phyloP scores from a whole-genome alignment of 2,113 vertebrate species.

The Coptodon rendalli region DNA sequence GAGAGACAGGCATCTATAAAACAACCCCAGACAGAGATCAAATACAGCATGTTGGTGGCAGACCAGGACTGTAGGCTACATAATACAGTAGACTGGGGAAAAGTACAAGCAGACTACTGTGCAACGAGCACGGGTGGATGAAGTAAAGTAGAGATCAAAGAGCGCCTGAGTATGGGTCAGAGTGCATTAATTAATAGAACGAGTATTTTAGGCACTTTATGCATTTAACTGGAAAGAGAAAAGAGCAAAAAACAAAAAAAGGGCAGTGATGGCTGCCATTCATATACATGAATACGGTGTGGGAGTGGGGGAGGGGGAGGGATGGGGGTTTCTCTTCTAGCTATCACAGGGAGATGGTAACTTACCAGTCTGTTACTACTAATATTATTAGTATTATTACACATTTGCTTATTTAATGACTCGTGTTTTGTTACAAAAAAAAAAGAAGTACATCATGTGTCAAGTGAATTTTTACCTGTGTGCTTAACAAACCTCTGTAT shows the following conservation, averaged over 20 bases:
- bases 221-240: background rate
- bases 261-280: background rate
- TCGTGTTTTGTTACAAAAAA: background rate
- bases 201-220: background rate
- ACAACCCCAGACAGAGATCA: slow-evolving; percentile 72
- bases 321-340: background rate
- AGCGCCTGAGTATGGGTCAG: background rate
- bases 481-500: background rate
- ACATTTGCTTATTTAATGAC: background rate
- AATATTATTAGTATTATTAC: background rate
- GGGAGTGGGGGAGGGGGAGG: background rate
- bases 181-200: background rate
- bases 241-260: background rate
- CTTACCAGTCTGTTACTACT: background rate
- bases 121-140: background rate
- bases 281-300: background rate
- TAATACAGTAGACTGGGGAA: background rate
- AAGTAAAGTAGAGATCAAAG: background rate
- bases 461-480: background rate
- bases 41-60: slow-evolving; percentile 71
- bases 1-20: slow-evolving; percentile 69
- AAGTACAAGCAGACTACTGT: slow-evolving; percentile 5
- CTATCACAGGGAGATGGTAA: background rate
- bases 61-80: slow-evolving; percentile 62
- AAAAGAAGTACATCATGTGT: background rate